Base-by-base conservation (phyloP, 2,888 invertebrate species). In the Eupithecia insigniata region DNA sequence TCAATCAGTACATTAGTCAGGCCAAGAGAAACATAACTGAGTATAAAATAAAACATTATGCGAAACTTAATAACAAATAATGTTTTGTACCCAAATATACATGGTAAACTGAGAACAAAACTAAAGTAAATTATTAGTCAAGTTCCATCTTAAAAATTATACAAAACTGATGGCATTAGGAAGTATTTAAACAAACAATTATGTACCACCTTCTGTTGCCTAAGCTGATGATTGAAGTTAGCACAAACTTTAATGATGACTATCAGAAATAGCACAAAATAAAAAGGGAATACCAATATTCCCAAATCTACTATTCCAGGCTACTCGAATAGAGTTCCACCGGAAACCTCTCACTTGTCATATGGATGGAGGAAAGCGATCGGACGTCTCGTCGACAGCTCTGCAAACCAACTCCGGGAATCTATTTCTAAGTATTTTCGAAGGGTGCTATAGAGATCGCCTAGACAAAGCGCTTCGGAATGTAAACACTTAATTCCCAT, bases 321-420 rank as follows among this genome's bases (percentile, higher is more conserved):
- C 18, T 70, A 46, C 46, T 26, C 66, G 32, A 72, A 67, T 58
- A 67, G 66, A 71, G 67, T 30, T 69, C 66, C 61, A 60, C 58
- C 74, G 78, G 78, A 78, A 82, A 83, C 83, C 82, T 82, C 84
- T 84, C 83, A 79, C 82, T 87, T 83, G 83, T 85, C 83, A 83
- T 81, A 84, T 79, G 81, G 85, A 86, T 84, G 82, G 80, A 83
- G 77, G 75, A 69, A 75, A 78, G 82, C 84, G 83, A 86, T 85
- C 86, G 84, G 83, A 80, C 84, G 87, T 82, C 83, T 84, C 83
- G 76, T 91, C 90, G 83, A 92, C 84, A 86, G 91, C 91, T 90
- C 84, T 88, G 92, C 85, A 91, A 92, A 92, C 90, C 79, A 76
- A 78, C 79, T 69, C 79, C 70, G 79, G 80, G 83, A 87, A 85